These are phyloP conservation scores for Tautogolabrus adspersus DNA, from an alignment of 2,113 vertebrate species.

Conservation along the genomic window DNA sequence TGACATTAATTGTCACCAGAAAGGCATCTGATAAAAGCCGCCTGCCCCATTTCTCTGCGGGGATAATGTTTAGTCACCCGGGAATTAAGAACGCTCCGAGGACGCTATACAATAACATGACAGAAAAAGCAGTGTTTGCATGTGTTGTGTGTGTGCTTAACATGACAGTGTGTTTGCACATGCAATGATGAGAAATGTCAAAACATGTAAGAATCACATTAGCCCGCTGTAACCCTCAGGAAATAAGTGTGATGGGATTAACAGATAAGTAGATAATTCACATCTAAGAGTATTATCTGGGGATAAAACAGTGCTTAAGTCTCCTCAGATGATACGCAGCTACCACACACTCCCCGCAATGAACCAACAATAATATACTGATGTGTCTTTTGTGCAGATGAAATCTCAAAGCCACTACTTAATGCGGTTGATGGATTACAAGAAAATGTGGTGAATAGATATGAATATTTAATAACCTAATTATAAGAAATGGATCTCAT, in stretches of 20 bases:
- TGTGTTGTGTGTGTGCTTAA: slow-evolving; percentile 16
- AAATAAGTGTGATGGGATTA: slow-evolving; percentile 70
- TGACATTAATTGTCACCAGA: slow-evolving; percentile 81
- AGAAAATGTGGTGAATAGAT: slow-evolving; percentile 33
- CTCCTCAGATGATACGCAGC: slow-evolving; percentile 39
- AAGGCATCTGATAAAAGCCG: slow-evolving; percentile 66
- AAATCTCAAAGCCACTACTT: slow-evolving; percentile 19
- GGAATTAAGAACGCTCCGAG: slow-evolving; percentile 40
- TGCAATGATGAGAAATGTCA: slow-evolving; percentile 51
- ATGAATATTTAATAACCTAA: slow-evolving; percentile 52
- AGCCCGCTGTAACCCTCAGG: slow-evolving; percentile 52
- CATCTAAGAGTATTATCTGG: slow-evolving; percentile 63
- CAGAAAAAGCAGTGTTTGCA: slow-evolving; percentile 3
- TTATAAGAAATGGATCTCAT: slow-evolving; percentile 40
- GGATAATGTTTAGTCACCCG: slow-evolving; percentile 44
- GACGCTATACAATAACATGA: slow-evolving; percentile 37
- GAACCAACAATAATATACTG: slow-evolving; percentile 48
- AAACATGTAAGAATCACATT: slow-evolving; percentile 61
- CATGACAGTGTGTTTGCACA: slow-evolving; percentile 40
- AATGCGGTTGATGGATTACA: slow-evolving; percentile 16
- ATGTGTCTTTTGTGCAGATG: slow-evolving; percentile 37
- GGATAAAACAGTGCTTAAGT: slow-evolving; percentile 64
- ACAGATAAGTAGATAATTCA: slow-evolving; percentile 65
- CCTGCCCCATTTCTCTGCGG: slow-evolving; percentile 26
- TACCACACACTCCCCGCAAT: slow-evolving; percentile 31